phyloP scores from a whole-genome alignment of 2,888 invertebrate species.

The Tachina grossa region DNA sequence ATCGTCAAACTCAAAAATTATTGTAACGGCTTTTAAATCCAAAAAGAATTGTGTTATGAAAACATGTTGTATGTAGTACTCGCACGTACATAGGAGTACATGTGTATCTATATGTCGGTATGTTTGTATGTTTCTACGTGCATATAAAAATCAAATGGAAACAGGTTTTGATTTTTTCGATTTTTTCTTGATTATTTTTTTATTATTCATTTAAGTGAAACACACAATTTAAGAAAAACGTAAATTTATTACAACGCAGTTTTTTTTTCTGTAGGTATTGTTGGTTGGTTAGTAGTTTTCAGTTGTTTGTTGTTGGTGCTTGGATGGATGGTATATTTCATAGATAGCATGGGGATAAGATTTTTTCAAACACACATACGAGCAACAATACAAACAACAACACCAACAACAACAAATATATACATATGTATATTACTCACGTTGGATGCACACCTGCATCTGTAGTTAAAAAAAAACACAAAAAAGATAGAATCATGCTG shows the following conservation, averaged over 20 bases:
- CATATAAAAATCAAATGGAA: slow-evolving; percentile 49
- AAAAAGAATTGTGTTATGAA: slow-evolving; percentile 47
- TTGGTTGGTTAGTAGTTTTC: slow-evolving; percentile 31
- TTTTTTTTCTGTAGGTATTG: slow-evolving; percentile 47
- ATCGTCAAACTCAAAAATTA: slow-evolving; percentile 23
- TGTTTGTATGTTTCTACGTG: neutral
- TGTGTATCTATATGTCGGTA: neutral
- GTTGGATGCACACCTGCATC: slow-evolving; percentile 71
- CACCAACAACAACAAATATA: slow-evolving; percentile 42
- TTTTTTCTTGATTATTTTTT: slow-evolving; percentile 41
- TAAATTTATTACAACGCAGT: slow-evolving; percentile 71
- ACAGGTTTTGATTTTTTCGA: slow-evolving; percentile 60
- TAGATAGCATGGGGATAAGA: slow-evolving; percentile 69
- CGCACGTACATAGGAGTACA: neutral
- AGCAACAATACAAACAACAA: slow-evolving; percentile 46
- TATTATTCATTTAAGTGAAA: slow-evolving; percentile 66
- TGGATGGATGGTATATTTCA: slow-evolving; percentile 64
- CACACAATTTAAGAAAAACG: slow-evolving; percentile 65
- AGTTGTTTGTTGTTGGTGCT: slow-evolving; percentile 42
- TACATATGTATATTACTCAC: slow-evolving; percentile 57
- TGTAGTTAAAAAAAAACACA: slow-evolving; percentile 58
- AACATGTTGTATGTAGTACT: slow-evolving; percentile 13
- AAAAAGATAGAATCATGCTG: slow-evolving; percentile 67
- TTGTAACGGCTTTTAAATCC: slow-evolving; percentile 52
- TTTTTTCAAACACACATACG: slow-evolving; percentile 56